Percentiles rank a stretch among this genome's conserved stretches.
phyloP scores from a whole-genome alignment of 30 jellyfish, hydroid and myxozoan genomes.

The Hydractinia echinata region DNA sequence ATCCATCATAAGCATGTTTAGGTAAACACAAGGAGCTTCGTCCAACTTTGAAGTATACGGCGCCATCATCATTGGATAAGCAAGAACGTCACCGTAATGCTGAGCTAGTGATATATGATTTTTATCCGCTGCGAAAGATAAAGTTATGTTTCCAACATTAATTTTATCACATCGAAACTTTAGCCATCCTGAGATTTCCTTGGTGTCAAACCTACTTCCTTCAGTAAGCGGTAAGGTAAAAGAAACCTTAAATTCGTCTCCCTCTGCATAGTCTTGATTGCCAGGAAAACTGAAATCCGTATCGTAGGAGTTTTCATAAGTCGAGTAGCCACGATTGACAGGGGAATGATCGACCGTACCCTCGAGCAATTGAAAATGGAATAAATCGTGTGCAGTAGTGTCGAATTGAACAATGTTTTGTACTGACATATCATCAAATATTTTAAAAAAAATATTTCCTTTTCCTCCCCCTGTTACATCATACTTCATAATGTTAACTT shows the following conservation, averaged over 20 bases:
- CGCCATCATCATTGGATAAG: slow-evolving; percentile 23
- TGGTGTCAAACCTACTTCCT: not conserved
- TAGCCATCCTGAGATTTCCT: slow-evolving; percentile 24
- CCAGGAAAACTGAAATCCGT: slow-evolving; percentile 19
- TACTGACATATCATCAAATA: slow-evolving; percentile 8
- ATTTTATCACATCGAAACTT: not conserved
- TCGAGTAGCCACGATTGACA: not conserved
- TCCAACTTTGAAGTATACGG: slow-evolving; percentile 22
- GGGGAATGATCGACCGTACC: not conserved
- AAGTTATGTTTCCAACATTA: not conserved
- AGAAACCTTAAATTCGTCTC: slow-evolving; percentile 12
- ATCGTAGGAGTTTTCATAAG: not conserved
- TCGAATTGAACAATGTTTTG: slow-evolving; percentile 25
- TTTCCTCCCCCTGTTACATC: not conserved
- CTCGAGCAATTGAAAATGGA: slow-evolving; percentile 12
- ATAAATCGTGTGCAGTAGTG: not conserved
- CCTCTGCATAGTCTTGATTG: slow-evolving; percentile 5
- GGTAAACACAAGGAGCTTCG: slow-evolving; percentile 31
- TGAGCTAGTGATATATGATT: not conserved
- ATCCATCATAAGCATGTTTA: slow-evolving; percentile 4
- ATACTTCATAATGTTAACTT: not conserved
- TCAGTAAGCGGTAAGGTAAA: not conserved
- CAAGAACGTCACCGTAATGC: slow-evolving; percentile 34
- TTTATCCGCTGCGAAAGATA: slow-evolving; percentile 2
- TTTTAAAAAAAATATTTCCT: slow-evolving; percentile 28